Base-by-base conservation (phyloP, 2,888 invertebrate species). In the Himalopsyche anomala region DNA sequence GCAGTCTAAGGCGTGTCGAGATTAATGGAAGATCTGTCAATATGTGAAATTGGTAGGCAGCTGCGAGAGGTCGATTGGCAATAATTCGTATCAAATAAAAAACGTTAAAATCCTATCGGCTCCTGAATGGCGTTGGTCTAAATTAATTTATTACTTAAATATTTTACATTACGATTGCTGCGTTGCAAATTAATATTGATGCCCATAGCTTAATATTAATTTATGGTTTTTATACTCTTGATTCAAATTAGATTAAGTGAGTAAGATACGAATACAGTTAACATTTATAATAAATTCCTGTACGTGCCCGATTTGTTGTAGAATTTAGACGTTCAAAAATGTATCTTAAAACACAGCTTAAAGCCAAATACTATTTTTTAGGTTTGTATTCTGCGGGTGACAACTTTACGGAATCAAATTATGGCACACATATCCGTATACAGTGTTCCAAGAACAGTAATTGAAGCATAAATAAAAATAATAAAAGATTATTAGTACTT, bases 1-100 rank as follows among this genome's bases (percentile, higher is more conserved):
- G 74, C 36, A 51, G 51, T 51, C 15, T 38, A 74, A 74, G 74
- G 74, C 38, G 74, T 74, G 74, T 74, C 74, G 36, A 74, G 74
- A 74, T 74, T 74, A 74, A 74, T 74, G 74, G 74, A 36, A 28
- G 74, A 74, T 74, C 28, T 74, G 74, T 74, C 74, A 74, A 74
- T 74, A 12, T 74, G 15, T 38, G 74, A 36, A 74, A 74, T 38
- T 74, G 74, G 38, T 4, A 38, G 38, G 74, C 74, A 36, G 38
- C 74, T 38, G 36, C 9, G 36, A 74, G 74, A 74, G 36, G 74
- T 36, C 74, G 74, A 74, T 74, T 12, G 36, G 36, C 11, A 15
- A 74, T 38, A 28, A 36, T 74, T 74, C 19, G 74, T 36, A 15
- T 74, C 74, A 36, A 74, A 38, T 36, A 74, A 74, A 51, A 74